Evolutionary conservation across 2,797 vertebrate genomes (phyloP), one percentile per base, ranked within the genome.

Genomic region (Leptatherina wallacei): DNA sequence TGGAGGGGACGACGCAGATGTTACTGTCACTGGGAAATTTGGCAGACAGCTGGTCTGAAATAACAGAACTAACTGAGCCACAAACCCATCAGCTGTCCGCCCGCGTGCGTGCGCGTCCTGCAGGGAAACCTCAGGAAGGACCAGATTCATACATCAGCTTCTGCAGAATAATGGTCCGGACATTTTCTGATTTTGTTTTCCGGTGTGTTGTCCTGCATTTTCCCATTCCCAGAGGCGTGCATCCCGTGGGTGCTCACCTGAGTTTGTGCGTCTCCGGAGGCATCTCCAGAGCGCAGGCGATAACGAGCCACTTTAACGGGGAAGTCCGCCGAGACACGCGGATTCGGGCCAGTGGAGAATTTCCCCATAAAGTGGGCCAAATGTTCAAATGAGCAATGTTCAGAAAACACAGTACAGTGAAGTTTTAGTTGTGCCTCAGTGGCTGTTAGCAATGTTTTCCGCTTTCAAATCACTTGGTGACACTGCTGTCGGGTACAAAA

Each of bases 11-110:
- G 24, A 30, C 72, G 65, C 85, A 88, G 77, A 84, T 89, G 87
- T 90, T 87, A 69, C 74, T 65, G 75, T 80, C 66, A 82, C 13
- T 0, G 65, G 63, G 63, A 88, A 84, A 92, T 73, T 77, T 80
- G 54, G 66, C 77, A 80, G 67, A 82, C 89, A 91, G 78, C 89
- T 92, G 90, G 82, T 85, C 71, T 77, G 73, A 78, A 87, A 89
- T 86, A 88, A 86, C 81, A 73, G 73, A 83, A 75, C 61, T 87
- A 90, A 90, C 81, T 75, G 77, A 88, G 80, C 82, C 69, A 83
- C 77, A 77, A 81, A 79, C 64, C 62, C 13, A 83, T 71, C 88
- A 85, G 88, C 75, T 90, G 77, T 36, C 3, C 38, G 68, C 38
- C 61, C 16, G n/a, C 35, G 24, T 27, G 55, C 42, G 29, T 51